Base-by-base conservation (phyloP, 2,888 invertebrate species). In the Boloria selene region DNA sequence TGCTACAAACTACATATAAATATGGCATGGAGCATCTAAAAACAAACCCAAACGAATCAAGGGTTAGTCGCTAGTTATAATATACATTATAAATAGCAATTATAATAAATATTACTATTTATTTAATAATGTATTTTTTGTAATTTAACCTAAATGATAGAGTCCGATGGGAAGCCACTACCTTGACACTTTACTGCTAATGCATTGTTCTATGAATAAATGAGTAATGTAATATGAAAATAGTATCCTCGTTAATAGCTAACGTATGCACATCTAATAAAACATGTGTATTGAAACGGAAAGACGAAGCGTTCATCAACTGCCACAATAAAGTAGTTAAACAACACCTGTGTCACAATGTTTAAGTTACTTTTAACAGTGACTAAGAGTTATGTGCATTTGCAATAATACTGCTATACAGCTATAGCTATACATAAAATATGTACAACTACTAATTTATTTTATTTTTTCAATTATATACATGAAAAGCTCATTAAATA, bases 211-310 rank as follows among this genome's bases (percentile, higher is more conserved):
- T 56, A 13, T 38, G 31, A 38, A 49, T 13, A 31, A 59, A 59
- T 22, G 44, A 31, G 31, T 26, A 59, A 59, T 10, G 13, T 49
- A 49, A 16, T n/a, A 49, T 50, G 26, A 59, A 47, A 59, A 59
- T 50, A 59, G 38, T 6, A 50, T 49, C 59, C 59, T 59, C 14
- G 59, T 59, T 59, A 59, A 38, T 59, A 13, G 49, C 31, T 14
- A 50, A 59, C 31, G 49, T 59, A 59, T 59, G 59, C 17, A 59
- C 17, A 49, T 17, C 31, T 59, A 49, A 59, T 59, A 59, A 59
- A 59, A 59, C 38, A 59, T 59, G 31, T 49, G 47, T 50, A 14
- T 38, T 49, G 49, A 38, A 17, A 50, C 59, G 59, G 59, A 59
- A 59, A 49, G 38, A 26, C 49, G 14, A 16, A 10, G 22, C 56